A percentile compares a stretch with the other conserved stretches of the same genome.
Conservation (phyloP, 1,140 invertebrate genomes). For the Sweltsa coloradensis region DNA sequence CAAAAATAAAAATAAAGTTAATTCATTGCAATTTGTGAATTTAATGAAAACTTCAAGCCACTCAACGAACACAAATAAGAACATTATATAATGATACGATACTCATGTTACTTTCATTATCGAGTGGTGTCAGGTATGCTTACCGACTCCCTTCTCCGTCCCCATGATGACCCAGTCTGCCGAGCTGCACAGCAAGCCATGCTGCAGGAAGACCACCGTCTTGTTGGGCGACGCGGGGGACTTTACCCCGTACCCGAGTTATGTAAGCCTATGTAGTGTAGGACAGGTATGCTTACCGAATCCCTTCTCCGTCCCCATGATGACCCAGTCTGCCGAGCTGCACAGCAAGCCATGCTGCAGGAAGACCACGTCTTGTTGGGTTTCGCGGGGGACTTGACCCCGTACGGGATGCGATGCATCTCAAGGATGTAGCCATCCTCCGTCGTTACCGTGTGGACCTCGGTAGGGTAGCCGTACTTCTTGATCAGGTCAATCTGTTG, state of each 20-base stretch:
- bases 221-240: slow-evolving; percentile 24
- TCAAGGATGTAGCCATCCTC: slow-evolving; percentile 56
- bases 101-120: too few species aligned
- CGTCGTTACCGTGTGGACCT: slow-evolving; percentile 49
- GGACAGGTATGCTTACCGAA: too few species aligned
- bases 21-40: too few species aligned
- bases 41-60: too few species aligned
- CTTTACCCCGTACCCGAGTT: too few species aligned
- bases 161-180: slow-evolving; percentile 14
- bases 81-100: too few species aligned
- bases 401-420: slow-evolving; percentile 47
- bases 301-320: slow-evolving; percentile 8
- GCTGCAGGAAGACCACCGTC: slow-evolving; percentile 18
- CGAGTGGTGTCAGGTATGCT: too few species aligned
- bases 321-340: slow-evolving; percentile 12
- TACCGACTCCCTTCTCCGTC: slow-evolving; percentile 6
- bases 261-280: too few species aligned
- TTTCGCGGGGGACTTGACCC: slow-evolving; percentile 21
- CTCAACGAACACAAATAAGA: too few species aligned
- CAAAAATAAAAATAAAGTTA: too few species aligned
- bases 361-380: slow-evolving; percentile 25
- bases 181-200: slow-evolving; percentile 10
- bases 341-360: slow-evolving; percentile 12
- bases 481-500: slow-evolving; percentile 38
- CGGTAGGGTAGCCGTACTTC: slow-evolving; percentile 44